Conservation (phyloP, 2,113 vertebrate genomes). For the Daboia siamensis region DNA sequence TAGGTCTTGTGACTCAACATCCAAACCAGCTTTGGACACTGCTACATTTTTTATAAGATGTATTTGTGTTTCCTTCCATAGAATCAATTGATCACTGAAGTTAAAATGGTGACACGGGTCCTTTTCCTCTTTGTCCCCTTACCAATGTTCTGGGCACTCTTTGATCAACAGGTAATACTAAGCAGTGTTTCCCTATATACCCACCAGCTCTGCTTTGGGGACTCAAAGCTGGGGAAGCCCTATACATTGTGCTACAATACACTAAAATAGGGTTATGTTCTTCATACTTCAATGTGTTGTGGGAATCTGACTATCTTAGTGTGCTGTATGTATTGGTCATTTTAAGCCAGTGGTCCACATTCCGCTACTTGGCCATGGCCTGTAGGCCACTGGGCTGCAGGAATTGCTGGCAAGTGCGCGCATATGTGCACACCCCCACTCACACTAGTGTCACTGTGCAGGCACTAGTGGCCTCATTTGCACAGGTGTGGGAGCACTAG, state of each 20-base stretch:
- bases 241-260: not conserved
- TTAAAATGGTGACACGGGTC: conserved; percentile 89
- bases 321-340: not conserved
- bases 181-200: not conserved
- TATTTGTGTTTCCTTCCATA: conserved; percentile 55
- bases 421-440: no score
- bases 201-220: not conserved
- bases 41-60: not conserved
- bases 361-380: no score
- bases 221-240: not conserved
- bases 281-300: not conserved
- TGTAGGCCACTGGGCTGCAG: no score
- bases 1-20: not conserved
- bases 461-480: no score
- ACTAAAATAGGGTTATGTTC: not conserved
- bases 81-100: conserved; percentile 86
- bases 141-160: conserved; percentile 98
- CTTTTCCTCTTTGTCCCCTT: conserved; percentile 91
- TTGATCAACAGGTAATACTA: conserved; percentile 91
- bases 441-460: no score
- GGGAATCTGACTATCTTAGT: not conserved
- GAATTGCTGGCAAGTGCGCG: no score
- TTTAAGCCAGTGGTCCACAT: no score
- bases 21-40: not conserved
- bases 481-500: no score